A percentile compares a stretch with the other conserved stretches of the same genome.
phyloP scores from a whole-genome alignment of 2,888 invertebrate genomes.

The Dastarcus helophoroides region DNA sequence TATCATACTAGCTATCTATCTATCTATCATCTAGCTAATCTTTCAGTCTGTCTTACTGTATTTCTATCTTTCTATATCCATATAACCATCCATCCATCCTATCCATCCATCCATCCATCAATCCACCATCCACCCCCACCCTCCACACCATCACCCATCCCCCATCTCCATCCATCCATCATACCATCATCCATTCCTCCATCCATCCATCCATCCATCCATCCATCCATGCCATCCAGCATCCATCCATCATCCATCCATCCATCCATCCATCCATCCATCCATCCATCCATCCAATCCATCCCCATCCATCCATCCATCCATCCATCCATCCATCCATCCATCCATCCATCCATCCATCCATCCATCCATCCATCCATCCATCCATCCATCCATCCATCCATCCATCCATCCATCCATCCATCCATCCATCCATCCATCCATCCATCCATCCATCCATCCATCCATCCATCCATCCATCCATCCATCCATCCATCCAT shows the following conservation, averaged over 20 bases:
- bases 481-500: slow-evolving; percentile 1
- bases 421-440: not conserved
- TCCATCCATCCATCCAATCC: not conserved
- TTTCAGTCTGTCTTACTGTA: no score
- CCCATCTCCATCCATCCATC: no score
- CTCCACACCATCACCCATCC: no score
- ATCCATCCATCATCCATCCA: no score
- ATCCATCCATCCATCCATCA: no score
- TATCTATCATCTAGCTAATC: no score
- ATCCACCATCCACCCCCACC: no score
- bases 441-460: not conserved
- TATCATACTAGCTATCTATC: no score
- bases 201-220: not conserved
- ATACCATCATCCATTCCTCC: no score
- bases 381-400: not conserved
- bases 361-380: not conserved
- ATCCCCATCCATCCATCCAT: not conserved
- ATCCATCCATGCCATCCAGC: no score
- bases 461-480: not conserved
- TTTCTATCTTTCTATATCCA: no score
- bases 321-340: slow-evolving; percentile 1
- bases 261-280: not conserved
- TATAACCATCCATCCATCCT: no score
- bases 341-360: not conserved
- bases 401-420: slow-evolving; percentile 1